Base-by-base conservation (phyloP, 2,888 invertebrate genomes). In the Thelaira solivaga region DNA sequence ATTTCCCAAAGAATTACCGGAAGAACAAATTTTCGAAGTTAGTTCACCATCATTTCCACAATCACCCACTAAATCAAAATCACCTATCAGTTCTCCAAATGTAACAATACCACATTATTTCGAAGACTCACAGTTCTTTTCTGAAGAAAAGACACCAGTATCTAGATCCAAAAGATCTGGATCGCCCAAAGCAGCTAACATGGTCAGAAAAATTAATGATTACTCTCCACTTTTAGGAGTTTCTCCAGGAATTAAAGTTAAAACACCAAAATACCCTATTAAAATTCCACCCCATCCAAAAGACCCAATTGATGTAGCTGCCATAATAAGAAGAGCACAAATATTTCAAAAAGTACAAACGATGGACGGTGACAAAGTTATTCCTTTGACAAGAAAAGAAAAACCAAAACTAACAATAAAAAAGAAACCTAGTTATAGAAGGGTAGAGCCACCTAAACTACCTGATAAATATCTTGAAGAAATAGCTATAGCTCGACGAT, bases 21-120 rank as follows among this genome's bases (percentile, higher is more conserved):
- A 67, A 36, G 76, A 76, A 57, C 47, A 67, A 11, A n/a, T 76
- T 34, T 49, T 72, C n/a, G 76, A 76, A 24, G 11, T 61, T 4
- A 76, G 72, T 72, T 61, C 31, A 4, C 65, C 39, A 20, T 47
- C 39, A 10, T 55, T 72, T 49, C 39, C 29, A 10, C n/a, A 34
- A 34, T 59, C 69, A 8, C 78, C 68, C 6, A 13, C 8, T 16
- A 31, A 4, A 13, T 2, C 2, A 4, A 26, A 34, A 47, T 39
- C 64, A 0, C 51, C 74, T 26, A 13, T 29, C 0, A 59, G 4
- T 5, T 59, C 74, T 20, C 69, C 69, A 13, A 39, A 78, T 20
- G 18, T 73, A 51, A 45, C 76, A 16, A 31, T 76, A 34, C 76
- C 76, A n/a, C 53, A 34, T 11, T 72, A 72, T 36, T 74, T 74